These are phyloP conservation scores for Rotaria socialis DNA, from an alignment of 2,888 invertebrate genomes.

Conservation along the genomic window DNA sequence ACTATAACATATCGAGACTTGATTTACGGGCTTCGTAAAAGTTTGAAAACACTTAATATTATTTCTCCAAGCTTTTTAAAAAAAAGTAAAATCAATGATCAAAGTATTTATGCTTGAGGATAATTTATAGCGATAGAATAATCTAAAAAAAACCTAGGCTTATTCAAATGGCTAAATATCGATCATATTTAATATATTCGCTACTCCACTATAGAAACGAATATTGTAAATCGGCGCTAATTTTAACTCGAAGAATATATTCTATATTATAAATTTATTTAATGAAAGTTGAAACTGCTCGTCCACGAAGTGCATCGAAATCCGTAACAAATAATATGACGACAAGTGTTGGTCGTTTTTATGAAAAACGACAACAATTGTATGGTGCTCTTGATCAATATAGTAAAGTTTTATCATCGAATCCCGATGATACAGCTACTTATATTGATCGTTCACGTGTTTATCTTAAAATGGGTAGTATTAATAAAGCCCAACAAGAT, in stretches of 20 bases:
- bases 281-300: neutral
- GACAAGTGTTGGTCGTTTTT: slow-evolving; percentile 27
- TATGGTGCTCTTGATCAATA: slow-evolving; percentile 17
- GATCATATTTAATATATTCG: too few species aligned
- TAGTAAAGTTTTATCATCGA: neutral
- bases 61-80: too few species aligned
- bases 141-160: too few species aligned
- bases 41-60: too few species aligned
- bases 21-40: too few species aligned
- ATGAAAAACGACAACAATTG: slow-evolving; percentile 27
- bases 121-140: too few species aligned
- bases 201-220: too few species aligned
- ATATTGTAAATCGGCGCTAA: neutral
- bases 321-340: neutral
- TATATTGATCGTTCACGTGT: slow-evolving; percentile 36
- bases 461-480: slow-evolving; percentile 34
- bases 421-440: slow-evolving; percentile 20
- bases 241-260: neutral
- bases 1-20: too few species aligned
- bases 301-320: neutral
- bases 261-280: neutral
- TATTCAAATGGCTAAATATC: too few species aligned
- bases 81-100: too few species aligned
- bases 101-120: too few species aligned
- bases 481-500: slow-evolving; percentile 25